Evolutionary conservation across 2,113 vertebrate species (phyloP).

Genomic region (Dasypus novemcinctus): DNA sequence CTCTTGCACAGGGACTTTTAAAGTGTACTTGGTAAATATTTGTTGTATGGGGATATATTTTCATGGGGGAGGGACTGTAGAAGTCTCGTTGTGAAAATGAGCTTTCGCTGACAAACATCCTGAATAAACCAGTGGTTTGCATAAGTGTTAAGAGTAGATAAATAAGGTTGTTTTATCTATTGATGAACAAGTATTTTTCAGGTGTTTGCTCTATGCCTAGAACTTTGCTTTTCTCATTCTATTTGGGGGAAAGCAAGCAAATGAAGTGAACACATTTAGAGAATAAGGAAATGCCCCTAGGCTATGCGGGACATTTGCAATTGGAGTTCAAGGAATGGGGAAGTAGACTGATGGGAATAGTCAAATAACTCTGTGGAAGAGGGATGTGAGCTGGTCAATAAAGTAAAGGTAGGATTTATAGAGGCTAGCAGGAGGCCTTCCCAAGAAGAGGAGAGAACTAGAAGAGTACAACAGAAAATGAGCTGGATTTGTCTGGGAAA

Average conservation of each 20-base stretch:
- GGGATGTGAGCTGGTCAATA: not conserved
- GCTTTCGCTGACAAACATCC: not conserved
- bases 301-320: not conserved
- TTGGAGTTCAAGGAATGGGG: not conserved
- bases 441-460: not conserved
- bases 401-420: not conserved
- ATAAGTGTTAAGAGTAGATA: not conserved
- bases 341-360: not conserved
- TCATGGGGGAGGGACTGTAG: not conserved
- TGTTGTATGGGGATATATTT: not conserved
- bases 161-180: not conserved
- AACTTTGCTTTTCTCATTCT: not conserved
- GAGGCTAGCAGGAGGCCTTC: not conserved
- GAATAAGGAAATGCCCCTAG: not conserved
- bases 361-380: not conserved
- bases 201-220: not conserved
- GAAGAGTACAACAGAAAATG: not conserved
- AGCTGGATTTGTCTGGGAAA: not conserved
- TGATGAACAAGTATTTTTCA: not conserved
- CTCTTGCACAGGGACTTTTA: not conserved
- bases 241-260: not conserved
- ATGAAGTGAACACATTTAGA: not conserved
- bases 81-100: not conserved
- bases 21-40: not conserved
- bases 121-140: not conserved